Percentiles rank a stretch among this genome's conserved stretches.
Conservation (phyloP, 2,888 invertebrate species). For the Eretmocerus hayati region DNA sequence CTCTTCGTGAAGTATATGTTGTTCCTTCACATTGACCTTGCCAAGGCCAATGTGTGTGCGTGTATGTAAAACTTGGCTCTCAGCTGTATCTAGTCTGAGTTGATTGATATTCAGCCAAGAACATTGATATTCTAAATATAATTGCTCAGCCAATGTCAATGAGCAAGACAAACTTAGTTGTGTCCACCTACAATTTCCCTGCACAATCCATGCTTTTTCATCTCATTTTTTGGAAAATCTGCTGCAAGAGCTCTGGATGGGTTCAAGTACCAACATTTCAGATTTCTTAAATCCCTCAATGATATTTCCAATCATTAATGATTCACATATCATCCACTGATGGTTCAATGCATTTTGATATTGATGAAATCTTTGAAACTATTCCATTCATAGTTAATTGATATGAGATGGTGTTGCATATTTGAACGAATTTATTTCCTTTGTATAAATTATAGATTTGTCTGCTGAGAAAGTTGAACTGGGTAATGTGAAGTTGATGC, state of each 20-base stretch:
- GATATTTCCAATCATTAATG: not conserved
- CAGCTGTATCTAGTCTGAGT: conserved; percentile 8
- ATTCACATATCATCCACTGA: not conserved
- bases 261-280: conserved; percentile 27
- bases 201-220: conserved; percentile 16
- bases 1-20: not conserved
- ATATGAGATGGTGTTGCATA: no score
- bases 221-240: conserved; percentile 19
- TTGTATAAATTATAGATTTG: conserved; percentile 19
- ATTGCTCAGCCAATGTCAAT: conserved; percentile 32
- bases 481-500: conserved; percentile 42
- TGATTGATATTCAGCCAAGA: conserved; percentile 21
- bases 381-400: no score
- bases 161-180: conserved; percentile 21
- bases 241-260: conserved; percentile 25
- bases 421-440: no score
- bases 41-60: conserved; percentile 3
- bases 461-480: conserved; percentile 36
- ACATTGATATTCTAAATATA: conserved; percentile 30
- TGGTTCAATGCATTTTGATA: no score
- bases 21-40: conserved; percentile 13
- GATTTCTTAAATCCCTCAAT: no score
- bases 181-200: conserved; percentile 23
- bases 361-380: no score
- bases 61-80: no score